These are phyloP conservation scores for Vireo altiloquus DNA, from an alignment of 2,113 vertebrate species.

Conservation along the genomic window DNA sequence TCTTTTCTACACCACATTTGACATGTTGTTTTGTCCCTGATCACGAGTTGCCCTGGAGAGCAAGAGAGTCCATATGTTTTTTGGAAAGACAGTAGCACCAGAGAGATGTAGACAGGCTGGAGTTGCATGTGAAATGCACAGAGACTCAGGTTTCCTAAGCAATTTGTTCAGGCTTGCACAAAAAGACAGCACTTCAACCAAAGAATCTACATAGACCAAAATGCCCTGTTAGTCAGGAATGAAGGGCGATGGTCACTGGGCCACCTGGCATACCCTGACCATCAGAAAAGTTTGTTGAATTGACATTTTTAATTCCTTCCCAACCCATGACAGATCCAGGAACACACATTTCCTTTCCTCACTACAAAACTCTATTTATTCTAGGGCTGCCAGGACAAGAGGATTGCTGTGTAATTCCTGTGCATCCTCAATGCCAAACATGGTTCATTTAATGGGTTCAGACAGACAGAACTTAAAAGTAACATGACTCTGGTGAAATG, in stretches of 20 bases:
- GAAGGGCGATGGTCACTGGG: not conserved
- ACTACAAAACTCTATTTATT: not conserved
- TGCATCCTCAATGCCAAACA: not conserved
- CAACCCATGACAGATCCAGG: not conserved
- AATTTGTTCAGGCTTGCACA: not conserved
- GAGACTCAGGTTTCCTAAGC: not conserved
- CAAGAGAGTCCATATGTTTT: not conserved
- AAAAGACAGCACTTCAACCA: not conserved
- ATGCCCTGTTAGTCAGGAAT: not conserved
- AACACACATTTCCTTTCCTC: not conserved
- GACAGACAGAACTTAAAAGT: not conserved
- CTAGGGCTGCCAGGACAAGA: not conserved
- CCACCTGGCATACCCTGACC: not conserved
- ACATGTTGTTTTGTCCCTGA: not conserved
- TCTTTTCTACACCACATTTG: no score
- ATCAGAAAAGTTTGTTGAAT: not conserved
- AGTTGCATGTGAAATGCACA: not conserved
- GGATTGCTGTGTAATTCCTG: not conserved
- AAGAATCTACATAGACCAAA: not conserved
- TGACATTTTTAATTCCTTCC: not conserved
- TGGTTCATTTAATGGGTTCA: not conserved
- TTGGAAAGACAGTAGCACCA: not conserved
- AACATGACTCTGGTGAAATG: not conserved
- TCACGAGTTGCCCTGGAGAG: not conserved
- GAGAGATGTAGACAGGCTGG: not conserved